Evolutionary conservation across 37 sponge, comb jelly and placozoan genomes (phyloP), one percentile per base, ranked within the genome.

Genomic region (Hormiphora californensis): DNA sequence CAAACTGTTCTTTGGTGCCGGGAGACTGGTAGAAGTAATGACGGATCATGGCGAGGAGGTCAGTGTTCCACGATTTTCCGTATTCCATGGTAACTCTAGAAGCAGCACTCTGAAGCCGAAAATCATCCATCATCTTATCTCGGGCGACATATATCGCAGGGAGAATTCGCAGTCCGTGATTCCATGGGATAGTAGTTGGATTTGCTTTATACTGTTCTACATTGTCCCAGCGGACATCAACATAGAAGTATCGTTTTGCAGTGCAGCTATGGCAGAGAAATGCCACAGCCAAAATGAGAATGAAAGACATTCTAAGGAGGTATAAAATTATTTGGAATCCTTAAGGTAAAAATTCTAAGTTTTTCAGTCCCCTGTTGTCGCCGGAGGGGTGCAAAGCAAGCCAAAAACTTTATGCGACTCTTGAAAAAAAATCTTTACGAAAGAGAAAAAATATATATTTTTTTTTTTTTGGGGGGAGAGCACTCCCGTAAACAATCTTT

Each of bases 61-160:
- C n/a, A n/a, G n/a, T n/a, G n/a, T n/a, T n/a, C n/a, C n/a, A n/a
- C n/a, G n/a, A n/a, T n/a, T n/a, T n/a, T n/a, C n/a, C n/a, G 5
- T 5, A 21, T 5, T 30, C 61, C 5, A 4, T 12, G 3, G 5
- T 4, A 5, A 57, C 23, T 15, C 9, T 57, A 4, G 61, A 30
- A 57, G 61, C n/a, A 21, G 5, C 3, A 28, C 30, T 28, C 61
- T 30, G 27, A 28, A 57, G 7, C 61, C 61, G 9, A n/a, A n/a
- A n/a, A n/a, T n/a, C n/a, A n/a, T n/a, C n/a, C 61, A 19, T 57
- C n/a, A 57, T 15, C 61, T 57, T 57, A 12, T 57, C 61, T 57
- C 23, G n/a, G 7, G 61, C 61, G 27, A 57, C 3, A 5, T 5
- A 57, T 21, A 57, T 57, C 27, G 61, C 61, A 19, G 61, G 9